phyloP scores from a whole-genome alignment of 2,113 vertebrate genomes.

The Larimichthys polyactis region DNA sequence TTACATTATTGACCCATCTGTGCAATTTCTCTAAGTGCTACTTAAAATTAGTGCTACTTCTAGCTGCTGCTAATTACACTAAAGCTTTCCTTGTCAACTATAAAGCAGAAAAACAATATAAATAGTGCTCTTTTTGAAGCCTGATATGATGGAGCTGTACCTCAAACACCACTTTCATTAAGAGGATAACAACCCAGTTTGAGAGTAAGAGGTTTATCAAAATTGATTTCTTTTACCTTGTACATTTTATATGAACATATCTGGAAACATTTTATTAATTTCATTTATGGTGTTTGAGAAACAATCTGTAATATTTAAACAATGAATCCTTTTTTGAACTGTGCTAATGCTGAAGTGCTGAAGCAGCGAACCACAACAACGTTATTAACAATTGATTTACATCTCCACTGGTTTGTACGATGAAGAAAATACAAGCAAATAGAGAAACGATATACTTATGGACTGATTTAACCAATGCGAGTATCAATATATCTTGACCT shows the following conservation, averaged over 20 bases:
- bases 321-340: not conserved
- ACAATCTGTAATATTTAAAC: not conserved
- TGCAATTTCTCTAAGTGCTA: conserved; percentile 70
- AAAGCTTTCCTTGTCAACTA: conserved; percentile 53
- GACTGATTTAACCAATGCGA: not conserved
- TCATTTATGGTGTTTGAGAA: not conserved
- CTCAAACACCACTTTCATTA: conserved; percentile 58
- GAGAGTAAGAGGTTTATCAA: not conserved
- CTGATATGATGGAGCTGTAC: conserved; percentile 43
- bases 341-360: not conserved
- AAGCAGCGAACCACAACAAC: conserved; percentile 4
- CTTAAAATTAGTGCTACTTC: conserved; percentile 54
- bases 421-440: not conserved
- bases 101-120: conserved; percentile 43
- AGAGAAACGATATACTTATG: not conserved
- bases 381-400: conserved; percentile 10
- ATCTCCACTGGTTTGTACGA: not conserved
- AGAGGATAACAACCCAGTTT: conserved; percentile 1
- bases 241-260: not conserved
- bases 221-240: not conserved
- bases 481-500: not conserved
- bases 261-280: not conserved
- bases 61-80: conserved; percentile 46
- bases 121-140: conserved; percentile 26
- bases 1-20: conserved; percentile 61